Evolutionary conservation across 2,797 vertebrate species (phyloP).

Genomic region (Linurgus olivaceus): DNA sequence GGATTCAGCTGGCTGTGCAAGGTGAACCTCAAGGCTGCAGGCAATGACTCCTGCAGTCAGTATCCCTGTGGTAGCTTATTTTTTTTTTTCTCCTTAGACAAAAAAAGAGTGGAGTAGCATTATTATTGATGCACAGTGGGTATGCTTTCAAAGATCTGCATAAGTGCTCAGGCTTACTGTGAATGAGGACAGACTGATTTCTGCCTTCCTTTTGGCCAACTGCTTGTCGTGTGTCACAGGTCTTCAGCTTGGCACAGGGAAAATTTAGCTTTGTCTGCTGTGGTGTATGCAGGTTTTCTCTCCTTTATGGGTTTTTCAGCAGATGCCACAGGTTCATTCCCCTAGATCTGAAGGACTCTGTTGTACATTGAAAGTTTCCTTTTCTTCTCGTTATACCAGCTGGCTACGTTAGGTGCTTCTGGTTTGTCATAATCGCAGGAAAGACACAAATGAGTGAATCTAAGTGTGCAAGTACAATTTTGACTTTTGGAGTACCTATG

Average conservation of each 20-base stretch:
- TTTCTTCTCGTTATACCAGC: background rate
- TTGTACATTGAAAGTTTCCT: background rate
- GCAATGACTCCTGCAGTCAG: background rate
- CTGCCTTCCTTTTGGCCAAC: background rate
- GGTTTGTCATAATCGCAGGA: background rate
- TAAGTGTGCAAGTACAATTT: background rate
- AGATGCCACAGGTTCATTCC: background rate
- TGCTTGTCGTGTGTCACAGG: background rate
- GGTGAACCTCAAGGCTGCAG: background rate
- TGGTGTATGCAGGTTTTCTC: background rate
- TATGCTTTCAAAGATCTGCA: background rate
- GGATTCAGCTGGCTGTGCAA: background rate
- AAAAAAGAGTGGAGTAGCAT: background rate
- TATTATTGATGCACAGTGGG: background rate
- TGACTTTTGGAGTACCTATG: background rate
- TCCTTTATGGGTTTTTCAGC: background rate
- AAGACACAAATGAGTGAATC: background rate
- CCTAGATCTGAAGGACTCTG: background rate
- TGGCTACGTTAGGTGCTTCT: background rate
- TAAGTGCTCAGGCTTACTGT: background rate
- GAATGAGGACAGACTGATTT: background rate
- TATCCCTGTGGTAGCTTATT: background rate
- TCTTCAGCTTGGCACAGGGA: background rate
- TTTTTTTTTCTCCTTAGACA: background rate
- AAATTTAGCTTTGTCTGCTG: background rate